Evolutionary conservation across 1,140 invertebrate genomes (phyloP).

Genomic region (Zophobas atratus): DNA sequence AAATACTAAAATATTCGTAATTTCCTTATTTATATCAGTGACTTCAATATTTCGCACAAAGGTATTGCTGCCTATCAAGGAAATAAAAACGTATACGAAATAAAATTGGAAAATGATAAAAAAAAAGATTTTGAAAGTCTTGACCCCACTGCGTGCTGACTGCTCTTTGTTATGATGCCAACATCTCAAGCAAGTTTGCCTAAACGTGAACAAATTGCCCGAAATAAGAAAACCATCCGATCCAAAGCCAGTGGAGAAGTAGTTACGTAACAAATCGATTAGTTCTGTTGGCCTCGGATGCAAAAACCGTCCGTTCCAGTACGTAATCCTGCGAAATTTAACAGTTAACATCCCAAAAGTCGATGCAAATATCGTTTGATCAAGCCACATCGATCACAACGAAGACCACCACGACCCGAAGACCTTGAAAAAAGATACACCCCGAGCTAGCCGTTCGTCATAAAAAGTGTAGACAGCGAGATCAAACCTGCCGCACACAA

Average conservation of each 20-base stretch:
- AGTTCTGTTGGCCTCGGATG: conserved; percentile 38
- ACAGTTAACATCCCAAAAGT: conserved; percentile 31
- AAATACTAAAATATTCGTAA: no score
- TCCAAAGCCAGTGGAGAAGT: conserved; percentile 16
- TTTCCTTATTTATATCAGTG: no score
- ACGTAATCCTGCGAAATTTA: conserved; percentile 15
- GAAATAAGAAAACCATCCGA: conserved; percentile 18
- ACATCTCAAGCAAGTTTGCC: conserved; percentile 27
- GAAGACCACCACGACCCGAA: neutral
- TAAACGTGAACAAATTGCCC: conserved; percentile 21
- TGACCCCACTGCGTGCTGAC: neutral
- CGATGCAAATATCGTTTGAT: conserved; percentile 24
- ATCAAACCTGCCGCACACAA: conserved; percentile 65
- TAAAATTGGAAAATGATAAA: no score
- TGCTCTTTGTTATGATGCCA: conserved; percentile 29
- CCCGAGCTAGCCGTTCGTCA: neutral
- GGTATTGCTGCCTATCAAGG: no score
- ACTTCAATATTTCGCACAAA: no score
- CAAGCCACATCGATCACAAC: conserved; percentile 18
- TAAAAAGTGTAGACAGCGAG: conserved; percentile 52
- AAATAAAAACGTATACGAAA: no score
- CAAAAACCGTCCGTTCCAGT: conserved; percentile 33
- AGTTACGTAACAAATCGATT: conserved; percentile 51
- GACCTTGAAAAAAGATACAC: conserved; percentile 9
- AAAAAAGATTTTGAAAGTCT: no score